These are phyloP conservation scores for Yoshiicerus persimilis DNA, from an alignment of 1,140 invertebrate genomes.

Conservation along the genomic window DNA sequence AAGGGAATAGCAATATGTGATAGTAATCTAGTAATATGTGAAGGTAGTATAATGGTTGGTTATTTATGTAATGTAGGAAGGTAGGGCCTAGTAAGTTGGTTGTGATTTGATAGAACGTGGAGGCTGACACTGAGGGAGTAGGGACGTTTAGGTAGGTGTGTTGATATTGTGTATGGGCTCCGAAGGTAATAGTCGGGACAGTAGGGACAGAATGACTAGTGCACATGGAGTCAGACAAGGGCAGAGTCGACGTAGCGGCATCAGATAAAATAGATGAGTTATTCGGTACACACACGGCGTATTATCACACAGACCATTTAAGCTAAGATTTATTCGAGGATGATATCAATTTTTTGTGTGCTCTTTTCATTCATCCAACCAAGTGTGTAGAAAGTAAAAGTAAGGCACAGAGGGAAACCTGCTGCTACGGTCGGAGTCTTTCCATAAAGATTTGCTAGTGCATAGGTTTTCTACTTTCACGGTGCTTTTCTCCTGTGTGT, in stretches of 20 bases:
- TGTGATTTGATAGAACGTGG: background rate
- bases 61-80: background rate
- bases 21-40: background rate
- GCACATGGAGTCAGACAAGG: slow-evolving; percentile 5
- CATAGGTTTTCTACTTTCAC: slow-evolving; percentile 34
- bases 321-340: slow-evolving; percentile 50
- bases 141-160: background rate
- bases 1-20: background rate
- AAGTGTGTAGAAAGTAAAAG: slow-evolving; percentile 16
- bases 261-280: slow-evolving; percentile 50
- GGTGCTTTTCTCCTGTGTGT: slow-evolving; percentile 25
- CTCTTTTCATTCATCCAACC: slow-evolving; percentile 43
- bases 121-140: background rate
- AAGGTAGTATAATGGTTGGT: background rate
- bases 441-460: slow-evolving; percentile 32
- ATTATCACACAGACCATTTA: slow-evolving; percentile 51
- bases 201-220: slow-evolving; percentile 1
- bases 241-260: slow-evolving; percentile 24
- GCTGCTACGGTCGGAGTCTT: slow-evolving; percentile 43
- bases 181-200: background rate
- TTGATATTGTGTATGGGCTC: background rate
- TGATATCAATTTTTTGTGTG: slow-evolving; percentile 50
- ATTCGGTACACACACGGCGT: slow-evolving; percentile 46
- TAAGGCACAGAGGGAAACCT: slow-evolving; percentile 45
- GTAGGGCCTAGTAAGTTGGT: background rate